These are phyloP conservation scores for Antitype chi DNA, from an alignment of 2,888 invertebrate genomes.

Conservation along the genomic window DNA sequence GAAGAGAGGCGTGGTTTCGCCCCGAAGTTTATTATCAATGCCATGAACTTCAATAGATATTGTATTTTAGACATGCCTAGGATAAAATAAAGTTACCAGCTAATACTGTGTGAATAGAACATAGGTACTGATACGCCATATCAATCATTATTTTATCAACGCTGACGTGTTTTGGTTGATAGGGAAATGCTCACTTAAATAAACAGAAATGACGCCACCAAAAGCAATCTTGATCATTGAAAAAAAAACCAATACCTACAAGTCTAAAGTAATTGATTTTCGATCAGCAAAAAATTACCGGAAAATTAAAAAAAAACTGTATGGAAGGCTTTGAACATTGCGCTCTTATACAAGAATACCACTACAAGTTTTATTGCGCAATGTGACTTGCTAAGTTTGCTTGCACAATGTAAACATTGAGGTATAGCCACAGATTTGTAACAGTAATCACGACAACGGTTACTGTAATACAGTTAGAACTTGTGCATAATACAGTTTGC, in stretches of 20 bases:
- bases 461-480: not conserved
- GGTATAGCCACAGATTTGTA: not conserved
- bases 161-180: not conserved
- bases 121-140: conserved; percentile 1
- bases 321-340: not conserved
- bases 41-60: not conserved
- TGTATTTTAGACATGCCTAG: not conserved
- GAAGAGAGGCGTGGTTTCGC: not conserved
- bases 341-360: not conserved
- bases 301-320: not conserved
- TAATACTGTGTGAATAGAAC: not conserved
- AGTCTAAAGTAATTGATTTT: not conserved
- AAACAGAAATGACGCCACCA: conserved; percentile 2
- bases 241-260: not conserved
- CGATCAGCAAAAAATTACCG: not conserved
- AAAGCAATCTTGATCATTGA: not conserved
- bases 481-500: not conserved
- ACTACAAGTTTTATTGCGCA: not conserved
- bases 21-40: not conserved
- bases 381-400: not conserved
- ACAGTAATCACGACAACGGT: not conserved
- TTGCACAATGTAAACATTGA: conserved; percentile 3
- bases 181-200: not conserved
- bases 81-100: not conserved
- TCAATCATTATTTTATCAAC: conserved; percentile 42